Evolutionary conservation across 2,797 vertebrate genomes (phyloP).

Genomic region (Melanotaenia maccullochi): DNA sequence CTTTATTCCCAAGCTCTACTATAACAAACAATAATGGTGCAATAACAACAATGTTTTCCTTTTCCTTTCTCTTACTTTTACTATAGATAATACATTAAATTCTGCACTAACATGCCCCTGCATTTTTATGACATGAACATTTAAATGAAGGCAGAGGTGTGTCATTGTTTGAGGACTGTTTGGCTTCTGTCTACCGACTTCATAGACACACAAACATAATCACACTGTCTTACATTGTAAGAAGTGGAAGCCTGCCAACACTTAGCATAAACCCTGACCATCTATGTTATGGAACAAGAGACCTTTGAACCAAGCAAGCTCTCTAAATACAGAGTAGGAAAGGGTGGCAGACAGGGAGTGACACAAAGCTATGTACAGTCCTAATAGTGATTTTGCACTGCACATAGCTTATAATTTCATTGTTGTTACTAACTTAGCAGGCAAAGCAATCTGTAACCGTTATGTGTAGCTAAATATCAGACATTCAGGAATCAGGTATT

Average conservation of each 20-base stretch:
- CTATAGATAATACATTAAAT: neutral
- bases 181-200: neutral
- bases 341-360: neutral
- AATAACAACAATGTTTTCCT: neutral
- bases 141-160: constrained; percentile 3
- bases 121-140: constrained; percentile 14
- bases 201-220: constrained; percentile 31
- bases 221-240: constrained; percentile 50
- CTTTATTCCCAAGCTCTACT: constrained; percentile 10
- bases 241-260: constrained; percentile 49
- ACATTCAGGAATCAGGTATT: constrained; percentile 42
- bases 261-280: constrained; percentile 35
- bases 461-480: constrained; percentile 40
- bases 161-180: constrained; percentile 1
- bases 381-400: constrained; percentile 16
- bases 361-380: constrained; percentile 3
- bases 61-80: constrained; percentile 6
- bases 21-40: neutral
- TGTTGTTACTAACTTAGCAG: constrained; percentile 3
- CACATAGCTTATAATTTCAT: constrained; percentile 15
- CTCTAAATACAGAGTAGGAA: constrained; percentile 54
- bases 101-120: neutral
- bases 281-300: constrained; percentile 51
- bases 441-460: constrained; percentile 9
- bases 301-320: constrained; percentile 39